Conservation (phyloP, 2,797 vertebrate species). For the Argyrosomus regius region DNA sequence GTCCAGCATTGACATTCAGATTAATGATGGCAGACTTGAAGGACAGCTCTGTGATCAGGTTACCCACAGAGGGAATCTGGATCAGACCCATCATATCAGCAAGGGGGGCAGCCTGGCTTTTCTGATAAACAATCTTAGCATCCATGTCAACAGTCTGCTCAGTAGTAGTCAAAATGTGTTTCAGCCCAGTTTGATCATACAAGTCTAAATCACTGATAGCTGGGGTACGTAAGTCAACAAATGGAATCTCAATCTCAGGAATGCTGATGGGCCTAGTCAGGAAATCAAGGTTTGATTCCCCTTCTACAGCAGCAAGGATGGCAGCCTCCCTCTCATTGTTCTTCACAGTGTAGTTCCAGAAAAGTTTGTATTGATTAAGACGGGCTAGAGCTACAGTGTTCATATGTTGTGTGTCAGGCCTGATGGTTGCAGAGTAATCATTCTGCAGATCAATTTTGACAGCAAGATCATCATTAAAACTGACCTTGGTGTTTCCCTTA, state of each 20-base stretch:
- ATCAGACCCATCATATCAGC: slow-evolving; percentile 80
- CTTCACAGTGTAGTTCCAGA: slow-evolving; percentile 68
- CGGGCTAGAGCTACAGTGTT: slow-evolving; percentile 14
- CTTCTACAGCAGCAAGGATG: slow-evolving; percentile 82
- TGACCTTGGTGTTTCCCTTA: slow-evolving; percentile 23
- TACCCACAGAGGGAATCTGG: slow-evolving; percentile 87
- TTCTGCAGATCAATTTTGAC: slow-evolving; percentile 37
- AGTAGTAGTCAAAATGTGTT: slow-evolving; percentile 86
- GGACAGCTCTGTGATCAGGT: slow-evolving; percentile 89
- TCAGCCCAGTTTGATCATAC: slow-evolving; percentile 88
- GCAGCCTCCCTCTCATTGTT: slow-evolving; percentile 85
- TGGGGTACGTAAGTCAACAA: slow-evolving; percentile 78
- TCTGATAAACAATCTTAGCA: slow-evolving; percentile 88
- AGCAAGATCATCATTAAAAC: not conserved
- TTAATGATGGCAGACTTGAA: slow-evolving; percentile 91
- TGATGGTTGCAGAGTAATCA: slow-evolving; percentile 32
- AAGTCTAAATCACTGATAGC: slow-evolving; percentile 85
- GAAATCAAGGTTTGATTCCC: slow-evolving; percentile 91
- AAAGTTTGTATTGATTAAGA: slow-evolving; percentile 19
- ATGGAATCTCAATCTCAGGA: slow-evolving; percentile 85
- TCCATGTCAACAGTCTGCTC: slow-evolving; percentile 89
- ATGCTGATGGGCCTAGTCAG: slow-evolving; percentile 86
- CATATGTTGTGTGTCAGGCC: not conserved
- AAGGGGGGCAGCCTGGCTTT: slow-evolving; percentile 83
- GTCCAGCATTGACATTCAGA: slow-evolving; percentile 85